These are phyloP conservation scores for Crocodylus rhombifer DNA, from an alignment of 2,797 vertebrate genomes.

Conservation along the genomic window DNA sequence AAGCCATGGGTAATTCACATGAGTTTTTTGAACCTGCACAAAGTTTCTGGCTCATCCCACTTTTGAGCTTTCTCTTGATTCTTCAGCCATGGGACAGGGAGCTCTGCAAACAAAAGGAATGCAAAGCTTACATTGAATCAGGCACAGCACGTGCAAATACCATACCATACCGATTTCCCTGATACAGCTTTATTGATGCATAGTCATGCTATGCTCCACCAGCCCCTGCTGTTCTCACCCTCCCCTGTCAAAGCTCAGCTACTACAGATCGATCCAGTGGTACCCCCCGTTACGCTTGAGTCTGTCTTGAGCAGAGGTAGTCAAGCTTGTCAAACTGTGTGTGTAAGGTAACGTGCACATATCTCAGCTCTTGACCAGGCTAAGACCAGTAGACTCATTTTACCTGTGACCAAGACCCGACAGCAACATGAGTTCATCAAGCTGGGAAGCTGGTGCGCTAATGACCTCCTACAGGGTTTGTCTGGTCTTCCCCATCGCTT, in stretches of 20 bases:
- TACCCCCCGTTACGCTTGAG: background rate
- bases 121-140: background rate
- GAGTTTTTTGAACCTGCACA: background rate
- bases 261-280: background rate
- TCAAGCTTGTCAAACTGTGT: background rate
- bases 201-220: fast-evolving
- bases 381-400: fast-evolving
- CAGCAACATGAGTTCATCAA: background rate
- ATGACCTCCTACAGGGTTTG: background rate
- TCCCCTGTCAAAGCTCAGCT: background rate
- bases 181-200: background rate
- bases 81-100: background rate
- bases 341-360: fast-evolving
- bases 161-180: background rate
- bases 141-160: fast-evolving
- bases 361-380: background rate
- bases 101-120: background rate
- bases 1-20: background rate
- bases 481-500: conserved; percentile 61
- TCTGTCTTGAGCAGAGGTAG: background rate
- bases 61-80: background rate
- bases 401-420: background rate
- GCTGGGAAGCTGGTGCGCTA: conserved; percentile 20
- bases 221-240: background rate
- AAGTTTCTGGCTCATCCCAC: background rate